Evolutionary conservation across 1,140 invertebrate species (phyloP), one percentile per base, ranked within the genome.

Genomic region (Pantala flavescens): DNA sequence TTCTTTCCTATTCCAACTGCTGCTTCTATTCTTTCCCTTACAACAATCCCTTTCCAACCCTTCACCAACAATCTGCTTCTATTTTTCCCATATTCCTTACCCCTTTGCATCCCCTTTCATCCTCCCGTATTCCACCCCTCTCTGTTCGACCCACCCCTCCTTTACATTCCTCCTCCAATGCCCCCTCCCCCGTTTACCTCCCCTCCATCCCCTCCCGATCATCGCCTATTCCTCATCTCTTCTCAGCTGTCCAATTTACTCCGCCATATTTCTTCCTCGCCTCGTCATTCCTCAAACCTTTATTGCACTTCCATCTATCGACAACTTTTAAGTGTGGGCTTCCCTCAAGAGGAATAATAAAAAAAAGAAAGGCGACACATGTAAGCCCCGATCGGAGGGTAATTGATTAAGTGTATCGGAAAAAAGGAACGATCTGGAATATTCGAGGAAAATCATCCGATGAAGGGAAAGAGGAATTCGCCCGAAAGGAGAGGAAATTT

Each of bases 221-320:
- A 16, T 21, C 49, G 28, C 12, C 49, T 16, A 16, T 21, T 63
- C 49, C 49, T 63, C 49, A 21, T 21, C 49, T 21, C 49, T 36
- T 63, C 49, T 21, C 49, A 63, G 49, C 49, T 63, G 49, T 63
- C 49, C 49, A 63, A 63, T 63, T 63, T 63, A 63, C 49, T 63
- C 49, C 49, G 14, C 49, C 49, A 63, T 63, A 63, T 63, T 63
- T 63, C 49, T 21, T 19, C 49, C 49, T 36, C 49, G 14, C 49
- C n/a, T 21, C 49, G 49, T 63, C 49, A 63, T 63, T 63, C 49
- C 49, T 63, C 49, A 63, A 63, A 63, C n/a, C 49, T 63, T 63
- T 63, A 63, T 63, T 63, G 49, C 49, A 21, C 49, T 63, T 12
- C 49, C n/a, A 63, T 63, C 49, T 63, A 63, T 63, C 49, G 49